These are phyloP conservation scores for Atta texana DNA, from an alignment of 1,140 invertebrate genomes.

Conservation along the genomic window DNA sequence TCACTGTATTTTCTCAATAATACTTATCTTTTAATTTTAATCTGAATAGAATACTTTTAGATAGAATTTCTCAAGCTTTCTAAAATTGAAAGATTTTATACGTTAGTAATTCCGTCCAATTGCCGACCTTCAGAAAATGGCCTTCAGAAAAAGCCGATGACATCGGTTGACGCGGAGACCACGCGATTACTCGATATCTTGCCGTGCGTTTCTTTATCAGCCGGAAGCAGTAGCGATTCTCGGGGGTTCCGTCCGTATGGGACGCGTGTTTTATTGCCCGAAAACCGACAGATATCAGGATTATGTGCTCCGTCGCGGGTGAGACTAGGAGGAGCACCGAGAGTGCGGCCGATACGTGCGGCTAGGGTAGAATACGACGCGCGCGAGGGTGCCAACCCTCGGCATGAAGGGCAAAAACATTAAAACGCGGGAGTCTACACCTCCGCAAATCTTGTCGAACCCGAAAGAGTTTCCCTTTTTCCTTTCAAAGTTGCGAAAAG, in stretches of 20 bases:
- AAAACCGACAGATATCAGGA: constrained; percentile 87
- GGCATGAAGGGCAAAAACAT: constrained; percentile 32
- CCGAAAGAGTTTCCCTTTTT: neutral
- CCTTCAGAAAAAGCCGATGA: constrained; percentile 29
- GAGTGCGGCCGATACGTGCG: constrained; percentile 39
- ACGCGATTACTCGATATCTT: constrained; percentile 76
- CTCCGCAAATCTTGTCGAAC: constrained; percentile 42
- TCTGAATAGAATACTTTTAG: neutral
- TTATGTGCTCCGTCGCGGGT: constrained; percentile 81
- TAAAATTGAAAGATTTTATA: neutral
- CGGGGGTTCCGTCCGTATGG: constrained; percentile 74
- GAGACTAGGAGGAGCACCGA: constrained; percentile 26
- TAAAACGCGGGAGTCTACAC: constrained; percentile 45
- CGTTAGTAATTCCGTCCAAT: neutral
- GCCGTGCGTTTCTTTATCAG: constrained; percentile 84
- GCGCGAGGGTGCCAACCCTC: constrained; percentile 40
- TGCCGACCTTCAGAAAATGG: constrained; percentile 14
- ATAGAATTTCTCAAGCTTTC: neutral
- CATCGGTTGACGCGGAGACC: constrained; percentile 71
- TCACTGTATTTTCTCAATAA: constrained; percentile 1
- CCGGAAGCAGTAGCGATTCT: constrained; percentile 79
- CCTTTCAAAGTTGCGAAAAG: neutral
- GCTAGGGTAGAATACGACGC: constrained; percentile 31
- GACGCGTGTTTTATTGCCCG: constrained; percentile 87
- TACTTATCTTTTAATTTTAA: constrained; percentile 22